These are phyloP conservation scores for Plumapathes pennacea DNA, from an alignment of 92 coral and sea anemone genomes.

Conservation along the genomic window DNA sequence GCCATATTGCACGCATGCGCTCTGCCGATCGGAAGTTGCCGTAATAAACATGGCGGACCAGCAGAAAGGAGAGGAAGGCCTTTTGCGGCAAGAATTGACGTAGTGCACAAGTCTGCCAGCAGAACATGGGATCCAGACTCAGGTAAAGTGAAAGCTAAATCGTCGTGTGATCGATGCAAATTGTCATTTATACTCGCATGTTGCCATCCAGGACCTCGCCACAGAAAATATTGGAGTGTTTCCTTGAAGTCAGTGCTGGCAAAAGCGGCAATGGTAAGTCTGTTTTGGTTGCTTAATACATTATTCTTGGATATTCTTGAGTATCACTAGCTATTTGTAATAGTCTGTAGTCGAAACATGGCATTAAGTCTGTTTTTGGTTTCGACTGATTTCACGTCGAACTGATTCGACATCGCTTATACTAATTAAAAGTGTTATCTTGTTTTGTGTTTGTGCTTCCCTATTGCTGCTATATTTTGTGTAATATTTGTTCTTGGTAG, in stretches of 20 bases:
- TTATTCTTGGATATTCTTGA: too few relatives aligned
- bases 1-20: too few relatives aligned
- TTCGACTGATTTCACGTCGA: not conserved
- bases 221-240: constrained; percentile 82
- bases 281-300: too few relatives aligned
- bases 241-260: constrained; percentile 92
- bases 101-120: constrained; percentile 12
- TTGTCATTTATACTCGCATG: not conserved
- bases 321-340: too few relatives aligned
- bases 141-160: constrained; percentile 40
- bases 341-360: too few relatives aligned
- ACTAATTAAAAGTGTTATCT: not conserved
- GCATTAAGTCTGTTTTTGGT: not conserved
- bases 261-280: too few relatives aligned
- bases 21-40: too few relatives aligned
- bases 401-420: not conserved
- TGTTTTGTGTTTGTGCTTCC: not conserved
- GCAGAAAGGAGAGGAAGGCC: too few relatives aligned
- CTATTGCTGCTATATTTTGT: not conserved
- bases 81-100: too few relatives aligned
- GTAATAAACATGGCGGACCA: too few relatives aligned
- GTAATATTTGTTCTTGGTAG: not conserved
- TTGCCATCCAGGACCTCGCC: constrained; percentile 67
- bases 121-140: constrained; percentile 92
- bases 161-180: not conserved